phyloP scores from a whole-genome alignment of 2,797 vertebrate genomes.

The Phrynocephalus forsythii region DNA sequence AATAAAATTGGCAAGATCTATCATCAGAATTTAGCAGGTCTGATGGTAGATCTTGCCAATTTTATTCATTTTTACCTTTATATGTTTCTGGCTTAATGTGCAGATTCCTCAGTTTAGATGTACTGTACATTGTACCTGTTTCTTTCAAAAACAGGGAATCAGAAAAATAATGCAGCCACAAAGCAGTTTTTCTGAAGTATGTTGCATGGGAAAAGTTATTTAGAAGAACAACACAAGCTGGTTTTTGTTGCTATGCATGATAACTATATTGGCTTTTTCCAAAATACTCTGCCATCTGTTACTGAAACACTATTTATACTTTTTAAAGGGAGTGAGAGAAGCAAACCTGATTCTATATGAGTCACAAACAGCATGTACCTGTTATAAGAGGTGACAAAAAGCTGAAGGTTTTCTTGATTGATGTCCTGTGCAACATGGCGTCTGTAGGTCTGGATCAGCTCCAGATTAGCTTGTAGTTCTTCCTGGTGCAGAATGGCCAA shows the following conservation, averaged over 20 bases:
- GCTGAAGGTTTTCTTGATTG: constrained; percentile 91
- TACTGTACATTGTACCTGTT: background rate
- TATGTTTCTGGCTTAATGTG: background rate
- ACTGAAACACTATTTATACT: constrained; percentile 18
- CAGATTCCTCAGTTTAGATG: background rate
- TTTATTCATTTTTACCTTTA: background rate
- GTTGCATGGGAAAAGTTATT: background rate
- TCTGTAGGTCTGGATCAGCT: constrained; percentile 92
- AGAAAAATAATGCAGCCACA: background rate
- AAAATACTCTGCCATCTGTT: background rate
- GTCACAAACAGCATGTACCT: constrained; percentile 77
- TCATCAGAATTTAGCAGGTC: too few species aligned
- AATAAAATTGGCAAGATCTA: background rate
- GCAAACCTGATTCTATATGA: background rate
- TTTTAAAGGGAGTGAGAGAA: background rate
- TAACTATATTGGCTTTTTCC: background rate
- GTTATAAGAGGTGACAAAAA: constrained; percentile 91
- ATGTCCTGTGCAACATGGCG: constrained; percentile 94
- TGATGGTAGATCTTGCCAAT: background rate
- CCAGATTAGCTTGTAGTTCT: constrained; percentile 90
- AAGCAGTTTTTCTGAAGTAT: background rate
- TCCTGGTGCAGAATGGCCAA: constrained; percentile 80
- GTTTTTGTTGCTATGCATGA: background rate
- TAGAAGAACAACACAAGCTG: background rate
- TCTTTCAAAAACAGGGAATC: background rate